A percentile compares a stretch with the other conserved stretches of the same genome.
Conservation (phyloP, 2,113 vertebrate genomes). For the Abramis brama region DNA sequence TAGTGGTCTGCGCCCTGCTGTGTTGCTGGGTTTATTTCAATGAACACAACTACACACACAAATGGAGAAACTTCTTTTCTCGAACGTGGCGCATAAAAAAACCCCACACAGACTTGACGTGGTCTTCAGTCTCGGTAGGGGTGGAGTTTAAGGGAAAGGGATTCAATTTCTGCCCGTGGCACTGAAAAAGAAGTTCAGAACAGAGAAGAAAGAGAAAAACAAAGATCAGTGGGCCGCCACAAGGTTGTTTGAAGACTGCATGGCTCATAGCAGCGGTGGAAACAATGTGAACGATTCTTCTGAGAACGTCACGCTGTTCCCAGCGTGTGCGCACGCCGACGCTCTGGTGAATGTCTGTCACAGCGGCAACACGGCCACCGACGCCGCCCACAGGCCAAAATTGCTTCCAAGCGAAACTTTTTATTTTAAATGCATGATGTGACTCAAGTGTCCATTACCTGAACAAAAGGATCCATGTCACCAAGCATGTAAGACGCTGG, state of each 20-base stretch:
- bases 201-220: conserved; percentile 3
- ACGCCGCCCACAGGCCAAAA: not conserved
- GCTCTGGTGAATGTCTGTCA: not conserved
- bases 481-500: not conserved
- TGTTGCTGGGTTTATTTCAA: conserved; percentile 53
- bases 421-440: not conserved
- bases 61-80: not conserved
- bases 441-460: not conserved
- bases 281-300: conserved; percentile 40
- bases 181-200: conserved; percentile 7
- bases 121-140: not conserved
- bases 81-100: conserved; percentile 20
- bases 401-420: not conserved
- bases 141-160: not conserved
- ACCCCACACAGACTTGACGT: not conserved
- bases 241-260: conserved; percentile 20
- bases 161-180: conserved; percentile 22
- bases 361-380: not conserved
- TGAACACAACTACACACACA: conserved; percentile 45
- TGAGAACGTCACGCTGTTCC: not conserved
- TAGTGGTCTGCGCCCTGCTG: conserved; percentile 51
- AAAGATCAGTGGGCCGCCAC: conserved; percentile 28
- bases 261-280: not conserved
- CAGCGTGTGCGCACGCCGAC: not conserved
- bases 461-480: not conserved